Evolutionary conservation across 92 coral and sea anemone species (phyloP).

Genomic region (Porites rus): DNA sequence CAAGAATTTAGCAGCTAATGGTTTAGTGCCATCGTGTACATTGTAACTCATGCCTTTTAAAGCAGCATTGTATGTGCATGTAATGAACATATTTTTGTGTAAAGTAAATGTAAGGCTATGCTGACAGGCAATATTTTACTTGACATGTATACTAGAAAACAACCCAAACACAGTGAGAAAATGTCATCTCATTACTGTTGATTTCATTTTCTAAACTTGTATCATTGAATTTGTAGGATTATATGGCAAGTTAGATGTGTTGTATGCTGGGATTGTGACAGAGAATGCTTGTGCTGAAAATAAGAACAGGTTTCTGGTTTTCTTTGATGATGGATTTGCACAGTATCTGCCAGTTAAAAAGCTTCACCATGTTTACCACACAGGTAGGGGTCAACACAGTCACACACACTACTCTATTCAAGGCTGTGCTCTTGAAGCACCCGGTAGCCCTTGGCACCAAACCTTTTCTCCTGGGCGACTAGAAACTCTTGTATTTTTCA

Average conservation of each 20-base stretch:
- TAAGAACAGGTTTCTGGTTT: slow-evolving; percentile 83
- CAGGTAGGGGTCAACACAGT: slow-evolving; percentile 59
- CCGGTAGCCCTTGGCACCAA: no score
- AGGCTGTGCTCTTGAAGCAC: no score
- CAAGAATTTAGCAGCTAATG: slow-evolving; percentile 28
- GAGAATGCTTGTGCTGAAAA: slow-evolving; percentile 92
- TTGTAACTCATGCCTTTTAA: no score
- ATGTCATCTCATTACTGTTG: no score
- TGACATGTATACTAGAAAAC: no score
- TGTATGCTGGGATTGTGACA: slow-evolving; percentile 96
- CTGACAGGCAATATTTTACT: no score
- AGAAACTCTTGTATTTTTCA: no score
- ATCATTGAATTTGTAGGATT: slow-evolving; percentile 61
- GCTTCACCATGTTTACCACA: slow-evolving; percentile 95
- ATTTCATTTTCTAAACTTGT: not conserved
- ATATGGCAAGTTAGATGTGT: slow-evolving; percentile 93
- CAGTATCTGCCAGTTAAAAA: slow-evolving; percentile 90
- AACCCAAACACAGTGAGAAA: no score
- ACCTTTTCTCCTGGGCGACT: no score
- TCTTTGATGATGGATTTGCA: slow-evolving; percentile 99
- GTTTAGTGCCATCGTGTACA: not conserved
- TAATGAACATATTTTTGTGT: no score
- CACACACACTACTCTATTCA: no score
- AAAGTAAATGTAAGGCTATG: no score
- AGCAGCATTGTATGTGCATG: not conserved